Base-by-base conservation (phyloP, 2,797 vertebrate genomes). In the Cyclura pinguis region DNA sequence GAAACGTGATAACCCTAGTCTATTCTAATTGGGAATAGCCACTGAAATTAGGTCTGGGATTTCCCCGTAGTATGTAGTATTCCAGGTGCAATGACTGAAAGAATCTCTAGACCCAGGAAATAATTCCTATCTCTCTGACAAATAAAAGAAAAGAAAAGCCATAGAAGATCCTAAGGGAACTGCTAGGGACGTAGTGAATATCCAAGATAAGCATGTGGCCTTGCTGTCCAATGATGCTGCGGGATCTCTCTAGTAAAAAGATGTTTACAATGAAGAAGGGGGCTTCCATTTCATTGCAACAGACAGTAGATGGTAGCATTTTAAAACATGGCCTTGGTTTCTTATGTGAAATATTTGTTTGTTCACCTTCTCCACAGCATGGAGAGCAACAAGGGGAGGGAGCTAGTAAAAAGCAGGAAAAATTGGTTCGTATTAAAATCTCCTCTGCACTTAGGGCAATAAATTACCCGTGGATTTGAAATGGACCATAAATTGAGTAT, bases 401-500 rank as follows among this genome's bases (percentile, higher is more conserved):
- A 95, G 95, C 93, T 92, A 94, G 93, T 90, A 95, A 96, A 95
- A 95, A 86, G 92, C 47, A 91, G 50, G 90, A 88, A 29, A 94
- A 91, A 91, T 92, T 50, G 52, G 67, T 94, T 95, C 95, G 90
- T 92, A 95, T 92, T 93, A 90, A 95, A 92, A 52, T 7, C 88
- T 89, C 90, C 91, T 93, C 88, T 85, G 94, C 94, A 94, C 90
- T 96, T 95, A 95, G 91, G 93, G 92, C 92, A 96, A 86, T 93
- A 77, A 92, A 95, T 96, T 95, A 96, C 89, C 94, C 91, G 88
- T 90, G 92, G 90, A 84, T 77, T 85, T 85, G 2, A 95, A 52
- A 92, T 38, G 91, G 94, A 93, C 91, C 14, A 85, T 95, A 95
- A 95, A 91, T 93, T 93, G 96, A 94, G 88, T 91, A 96, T 95